A percentile compares a stretch with the other conserved stretches of the same genome.
Evolutionary conservation across 1,140 invertebrate species (phyloP).

Genomic region (Neotoxoptera formosana): DNA sequence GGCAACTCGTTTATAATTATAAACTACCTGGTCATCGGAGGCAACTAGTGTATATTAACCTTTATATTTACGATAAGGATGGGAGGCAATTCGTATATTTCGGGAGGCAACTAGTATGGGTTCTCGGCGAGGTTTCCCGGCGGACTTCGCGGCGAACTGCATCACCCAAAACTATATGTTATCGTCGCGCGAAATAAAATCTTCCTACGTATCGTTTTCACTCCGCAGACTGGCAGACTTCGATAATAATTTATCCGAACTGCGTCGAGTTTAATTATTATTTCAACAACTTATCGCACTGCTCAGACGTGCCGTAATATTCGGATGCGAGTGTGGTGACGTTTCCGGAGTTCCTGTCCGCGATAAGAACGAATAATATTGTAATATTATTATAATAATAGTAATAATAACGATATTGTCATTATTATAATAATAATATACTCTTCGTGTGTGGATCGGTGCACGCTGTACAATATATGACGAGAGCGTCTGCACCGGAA

Average conservation of each 20-base stretch:
- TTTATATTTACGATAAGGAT: no score
- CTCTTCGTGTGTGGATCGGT: no score
- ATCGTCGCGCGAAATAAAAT: neutral
- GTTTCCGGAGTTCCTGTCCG: neutral
- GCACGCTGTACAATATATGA: neutral
- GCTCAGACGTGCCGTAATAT: neutral
- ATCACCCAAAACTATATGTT: neutral
- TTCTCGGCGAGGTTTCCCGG: neutral
- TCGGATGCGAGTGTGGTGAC: neutral
- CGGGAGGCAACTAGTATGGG: no score
- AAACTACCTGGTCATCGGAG: no score
- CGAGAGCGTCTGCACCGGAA: neutral
- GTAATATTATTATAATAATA: neutral
- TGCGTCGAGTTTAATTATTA: neutral
- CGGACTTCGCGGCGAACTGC: neutral
- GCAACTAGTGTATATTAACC: no score
- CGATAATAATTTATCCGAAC: neutral
- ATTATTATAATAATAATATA: no score
- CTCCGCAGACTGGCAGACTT: neutral
- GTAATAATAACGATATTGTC: no score
- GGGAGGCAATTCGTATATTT: no score
- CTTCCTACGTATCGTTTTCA: neutral
- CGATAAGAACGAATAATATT: neutral
- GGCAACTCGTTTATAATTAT: no score
- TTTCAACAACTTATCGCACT: neutral